Evolutionary conservation across 2,113 vertebrate genomes (phyloP).

Genomic region (Coptodon rendalli): DNA sequence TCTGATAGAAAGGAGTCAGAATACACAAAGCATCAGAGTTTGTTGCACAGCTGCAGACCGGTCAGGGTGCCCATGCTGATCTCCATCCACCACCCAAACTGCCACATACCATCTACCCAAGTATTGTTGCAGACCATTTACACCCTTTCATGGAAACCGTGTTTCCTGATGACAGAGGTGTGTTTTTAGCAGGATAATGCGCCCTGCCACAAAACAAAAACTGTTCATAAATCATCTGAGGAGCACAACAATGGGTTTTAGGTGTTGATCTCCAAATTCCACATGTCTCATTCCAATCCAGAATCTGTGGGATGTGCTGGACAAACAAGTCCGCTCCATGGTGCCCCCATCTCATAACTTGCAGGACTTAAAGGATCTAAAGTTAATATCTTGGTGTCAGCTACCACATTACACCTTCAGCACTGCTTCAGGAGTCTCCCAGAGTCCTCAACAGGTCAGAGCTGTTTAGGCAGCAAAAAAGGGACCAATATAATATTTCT

Average conservation of each 20-base stretch:
- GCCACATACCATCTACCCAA: not conserved
- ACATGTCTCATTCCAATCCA: not conserved
- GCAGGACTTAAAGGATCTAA: not conserved
- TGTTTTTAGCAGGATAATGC: not conserved
- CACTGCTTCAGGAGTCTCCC: not conserved
- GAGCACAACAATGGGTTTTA: not conserved
- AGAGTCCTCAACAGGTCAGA: not conserved
- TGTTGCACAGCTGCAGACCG: not conserved
- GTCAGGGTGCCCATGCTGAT: not conserved
- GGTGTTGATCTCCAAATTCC: not conserved
- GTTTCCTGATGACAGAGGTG: not conserved
- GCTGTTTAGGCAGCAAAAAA: not conserved
- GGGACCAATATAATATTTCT: not conserved
- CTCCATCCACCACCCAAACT: not conserved
- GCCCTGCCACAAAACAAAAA: not conserved
- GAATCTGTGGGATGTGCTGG: not conserved
- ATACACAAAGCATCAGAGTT: not conserved
- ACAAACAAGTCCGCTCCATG: not conserved
- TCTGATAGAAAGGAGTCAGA: not conserved
- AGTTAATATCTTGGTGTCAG: not conserved
- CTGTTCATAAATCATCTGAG: not conserved
- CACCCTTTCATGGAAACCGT: not conserved
- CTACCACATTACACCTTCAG: not conserved
- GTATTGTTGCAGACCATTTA: not conserved
- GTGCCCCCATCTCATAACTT: not conserved